These are phyloP conservation scores for Cactoblastis cactorum DNA, from an alignment of 2,888 invertebrate species.

Conservation along the genomic window DNA sequence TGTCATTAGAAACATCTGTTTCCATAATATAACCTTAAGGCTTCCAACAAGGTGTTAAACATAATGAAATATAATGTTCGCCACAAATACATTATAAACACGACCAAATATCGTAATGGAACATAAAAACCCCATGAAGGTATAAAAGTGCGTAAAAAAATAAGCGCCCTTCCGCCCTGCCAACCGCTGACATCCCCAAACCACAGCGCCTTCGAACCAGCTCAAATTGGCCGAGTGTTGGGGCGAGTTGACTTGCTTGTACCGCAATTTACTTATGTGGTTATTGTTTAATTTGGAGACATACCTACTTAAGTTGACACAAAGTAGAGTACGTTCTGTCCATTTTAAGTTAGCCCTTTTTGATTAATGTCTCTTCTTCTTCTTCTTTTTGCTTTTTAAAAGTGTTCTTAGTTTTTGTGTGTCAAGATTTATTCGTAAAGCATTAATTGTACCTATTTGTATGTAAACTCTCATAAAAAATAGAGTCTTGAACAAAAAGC, in stretches of 20 bases:
- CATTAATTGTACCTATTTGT: too few species aligned
- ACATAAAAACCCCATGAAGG: slow-evolving; percentile 58
- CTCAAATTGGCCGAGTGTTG: background rate
- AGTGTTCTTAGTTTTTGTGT: too few species aligned
- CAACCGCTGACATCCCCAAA: slow-evolving; percentile 53
- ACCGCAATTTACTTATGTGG: too few species aligned
- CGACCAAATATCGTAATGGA: slow-evolving; percentile 65
- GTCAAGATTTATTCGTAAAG: too few species aligned
- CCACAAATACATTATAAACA: slow-evolving; percentile 55
- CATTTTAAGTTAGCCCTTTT: too few species aligned
- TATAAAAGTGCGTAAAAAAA: slow-evolving; percentile 52
- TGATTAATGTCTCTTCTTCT: too few species aligned
- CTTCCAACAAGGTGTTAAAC: slow-evolving; percentile 65
- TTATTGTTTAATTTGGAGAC: too few species aligned
- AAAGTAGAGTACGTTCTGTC: too few species aligned
- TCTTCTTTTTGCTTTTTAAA: too few species aligned
- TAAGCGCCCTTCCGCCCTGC: slow-evolving; percentile 58
- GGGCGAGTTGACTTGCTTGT: background rate
- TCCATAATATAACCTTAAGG: slow-evolving; percentile 10
- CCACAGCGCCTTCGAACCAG: slow-evolving; percentile 46
- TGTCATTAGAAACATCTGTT: slow-evolving; percentile 5
- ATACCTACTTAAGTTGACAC: too few species aligned
- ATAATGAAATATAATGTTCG: slow-evolving; percentile 67
- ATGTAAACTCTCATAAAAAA: too few species aligned
- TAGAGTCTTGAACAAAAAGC: too few species aligned